Evolutionary conservation across 2,888 invertebrate species (phyloP), one percentile per base, ranked within the genome.

Genomic region (Orthosia gothica): DNA sequence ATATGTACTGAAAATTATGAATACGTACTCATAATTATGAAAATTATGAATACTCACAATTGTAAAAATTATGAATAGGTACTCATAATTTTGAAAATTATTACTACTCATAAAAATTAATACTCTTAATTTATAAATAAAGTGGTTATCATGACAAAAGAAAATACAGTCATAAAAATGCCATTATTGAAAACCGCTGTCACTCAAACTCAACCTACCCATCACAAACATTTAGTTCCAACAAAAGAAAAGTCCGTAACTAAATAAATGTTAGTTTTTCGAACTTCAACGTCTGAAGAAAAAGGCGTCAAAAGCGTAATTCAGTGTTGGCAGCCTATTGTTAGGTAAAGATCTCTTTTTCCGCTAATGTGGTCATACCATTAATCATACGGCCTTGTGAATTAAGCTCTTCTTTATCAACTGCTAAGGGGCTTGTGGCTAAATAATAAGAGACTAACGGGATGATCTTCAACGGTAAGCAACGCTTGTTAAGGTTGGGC

Each of bases 141-240:
- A 9, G 9, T 40, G 40, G 40, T 9, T 0, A 64, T n/a, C 15
- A n/a, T 2, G 16, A 45, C 7, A 45, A 26, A 47, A 5, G 9
- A 20, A 26, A 13, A 2, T 18, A 32, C 3, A 13, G 15, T 18
- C 5, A 7, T n/a, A 12, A 50, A 57, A 26, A 47, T 18, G 12
- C 15, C 9, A 13, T 11, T 54, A 23, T n/a, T 7, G 3, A 15
- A 32, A 52, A 16, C 23, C 82, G 82, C 64, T 65, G 23, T 40
- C 76, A 76, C 55, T 68, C 7, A 20, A 18, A 40, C 62, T 0
- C 45, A 7, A 61, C 68, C 55, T n/a, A 20, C 15, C 5, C 20
- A 52, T 26, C 45, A 47, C 58, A 45, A 82, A 57, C 32, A 58
- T 58, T 54, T n/a, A 65, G 59, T 67, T 59, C 20, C 23, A 64